These are phyloP conservation scores for Ophion slaviceki DNA, from an alignment of 2,888 invertebrate species.

Conservation along the genomic window DNA sequence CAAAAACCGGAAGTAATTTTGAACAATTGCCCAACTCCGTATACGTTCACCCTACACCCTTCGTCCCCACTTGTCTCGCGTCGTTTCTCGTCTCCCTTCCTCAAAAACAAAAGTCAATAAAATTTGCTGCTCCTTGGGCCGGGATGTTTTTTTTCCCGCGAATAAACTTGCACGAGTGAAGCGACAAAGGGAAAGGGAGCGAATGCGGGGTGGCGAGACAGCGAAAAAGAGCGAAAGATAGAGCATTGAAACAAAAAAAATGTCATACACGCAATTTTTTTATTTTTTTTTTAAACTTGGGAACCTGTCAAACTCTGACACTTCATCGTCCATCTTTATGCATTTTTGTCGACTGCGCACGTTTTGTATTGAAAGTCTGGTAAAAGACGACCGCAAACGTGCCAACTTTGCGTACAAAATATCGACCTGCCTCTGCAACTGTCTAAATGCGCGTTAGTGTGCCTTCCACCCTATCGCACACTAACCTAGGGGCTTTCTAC, in stretches of 20 bases:
- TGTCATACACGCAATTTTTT: not conserved
- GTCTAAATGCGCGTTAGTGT: conserved; percentile 57
- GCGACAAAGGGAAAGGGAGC: too few species aligned
- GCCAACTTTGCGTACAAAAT: conserved; percentile 23
- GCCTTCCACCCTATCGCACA: conserved; percentile 37
- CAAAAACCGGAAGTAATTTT: conserved; percentile 48
- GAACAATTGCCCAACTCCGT: conserved; percentile 43
- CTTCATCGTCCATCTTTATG: not conserved
- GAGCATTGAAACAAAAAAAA: not conserved
- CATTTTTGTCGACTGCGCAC: not conserved
- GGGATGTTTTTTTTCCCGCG: not conserved
- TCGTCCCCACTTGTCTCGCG: not conserved
- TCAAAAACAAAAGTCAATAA: not conserved
- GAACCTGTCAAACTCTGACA: not conserved
- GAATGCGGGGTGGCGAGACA: not conserved
- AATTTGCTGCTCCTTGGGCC: not conserved
- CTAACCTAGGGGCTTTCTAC: conserved; percentile 47
- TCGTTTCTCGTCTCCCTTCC: not conserved
- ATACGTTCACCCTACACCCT: not conserved
- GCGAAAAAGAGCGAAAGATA: not conserved
- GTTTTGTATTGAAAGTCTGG: conserved; percentile 1
- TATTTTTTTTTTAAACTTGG: not conserved
- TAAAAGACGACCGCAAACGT: conserved; percentile 20
- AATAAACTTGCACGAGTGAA: not conserved
- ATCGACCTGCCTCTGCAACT: conserved; percentile 32